Evolutionary conservation across 1,140 invertebrate species (phyloP).

Genomic region (Drosophila truncata): DNA sequence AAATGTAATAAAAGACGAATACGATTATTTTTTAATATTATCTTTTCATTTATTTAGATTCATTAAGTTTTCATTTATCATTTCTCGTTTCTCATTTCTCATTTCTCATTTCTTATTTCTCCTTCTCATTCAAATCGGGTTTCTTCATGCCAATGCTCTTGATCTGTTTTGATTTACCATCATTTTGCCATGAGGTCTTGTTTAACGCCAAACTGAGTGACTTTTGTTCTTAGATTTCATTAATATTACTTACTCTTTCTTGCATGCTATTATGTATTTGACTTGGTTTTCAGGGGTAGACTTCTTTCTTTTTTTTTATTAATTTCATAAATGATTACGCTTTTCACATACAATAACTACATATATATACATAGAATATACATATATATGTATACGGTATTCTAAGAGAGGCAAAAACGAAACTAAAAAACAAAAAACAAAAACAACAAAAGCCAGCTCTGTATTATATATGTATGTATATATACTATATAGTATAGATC

Average conservation of each 20-base stretch:
- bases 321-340: conserved; percentile 47
- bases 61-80: conserved; percentile 48
- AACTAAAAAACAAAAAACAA: conserved; percentile 3
- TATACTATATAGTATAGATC: conserved; percentile 27
- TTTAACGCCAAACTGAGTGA: conserved; percentile 40
- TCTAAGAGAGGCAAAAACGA: conserved; percentile 42
- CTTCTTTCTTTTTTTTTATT: conserved; percentile 7
- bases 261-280: conserved; percentile 45
- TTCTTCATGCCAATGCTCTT: conserved; percentile 10
- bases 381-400: conserved; percentile 54
- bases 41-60: conserved; percentile 56
- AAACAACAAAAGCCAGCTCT: conserved; percentile 28
- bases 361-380: conserved; percentile 58
- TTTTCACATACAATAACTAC: conserved; percentile 58
- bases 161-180: conserved; percentile 16
- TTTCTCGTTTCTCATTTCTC: conserved; percentile 21
- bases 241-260: conserved; percentile 43
- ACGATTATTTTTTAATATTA: conserved; percentile 48
- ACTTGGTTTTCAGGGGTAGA: conserved; percentile 39
- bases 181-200: conserved; percentile 17
- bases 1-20: background rate
- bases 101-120: conserved; percentile 10
- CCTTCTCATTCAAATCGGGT: conserved; percentile 29
- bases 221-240: conserved; percentile 41
- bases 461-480: conserved; percentile 31